Conservation (phyloP, 2,888 invertebrate species). For the Ypsolopha sequella region DNA sequence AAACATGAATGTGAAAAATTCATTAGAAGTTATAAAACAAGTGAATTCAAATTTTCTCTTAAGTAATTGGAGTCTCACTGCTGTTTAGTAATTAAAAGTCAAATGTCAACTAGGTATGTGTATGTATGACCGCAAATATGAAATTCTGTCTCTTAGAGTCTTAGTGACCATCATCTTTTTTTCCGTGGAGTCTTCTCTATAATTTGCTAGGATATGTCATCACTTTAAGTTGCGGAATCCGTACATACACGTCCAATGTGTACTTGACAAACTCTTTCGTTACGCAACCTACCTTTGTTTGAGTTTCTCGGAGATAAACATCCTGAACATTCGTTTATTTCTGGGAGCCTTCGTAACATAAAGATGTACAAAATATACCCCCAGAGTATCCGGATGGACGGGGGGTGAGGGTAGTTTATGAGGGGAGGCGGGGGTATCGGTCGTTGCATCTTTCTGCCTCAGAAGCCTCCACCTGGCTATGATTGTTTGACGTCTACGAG, state of each 20-base stretch:
- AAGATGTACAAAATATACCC: background rate
- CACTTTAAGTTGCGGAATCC: too few relatives aligned
- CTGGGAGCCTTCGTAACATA: background rate
- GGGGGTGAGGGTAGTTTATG: background rate
- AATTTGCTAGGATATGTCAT: background rate
- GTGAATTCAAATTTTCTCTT: too few relatives aligned
- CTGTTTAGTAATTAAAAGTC: too few relatives aligned
- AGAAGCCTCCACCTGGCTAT: background rate
- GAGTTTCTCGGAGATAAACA: slow-evolving; percentile 46
- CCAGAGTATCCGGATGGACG: background rate
- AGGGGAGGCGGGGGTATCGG: background rate
- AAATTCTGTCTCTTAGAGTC: too few relatives aligned
- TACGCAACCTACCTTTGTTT: slow-evolving; percentile 17
- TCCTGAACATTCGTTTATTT: slow-evolving; percentile 10
- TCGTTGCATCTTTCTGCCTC: background rate
- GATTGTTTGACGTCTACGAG: slow-evolving; percentile 1
- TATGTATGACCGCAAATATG: too few relatives aligned
- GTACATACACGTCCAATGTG: too few relatives aligned
- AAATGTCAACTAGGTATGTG: too few relatives aligned
- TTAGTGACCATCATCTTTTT: too few relatives aligned
- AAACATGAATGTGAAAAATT: too few relatives aligned
- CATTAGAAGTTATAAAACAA: too few relatives aligned
- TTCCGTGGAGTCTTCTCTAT: slow-evolving; percentile 27
- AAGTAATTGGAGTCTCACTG: too few relatives aligned
- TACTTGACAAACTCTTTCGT: too few relatives aligned